Evolutionary conservation across 2,888 invertebrate genomes (phyloP).

Genomic region (Priocnemis perturbator): DNA sequence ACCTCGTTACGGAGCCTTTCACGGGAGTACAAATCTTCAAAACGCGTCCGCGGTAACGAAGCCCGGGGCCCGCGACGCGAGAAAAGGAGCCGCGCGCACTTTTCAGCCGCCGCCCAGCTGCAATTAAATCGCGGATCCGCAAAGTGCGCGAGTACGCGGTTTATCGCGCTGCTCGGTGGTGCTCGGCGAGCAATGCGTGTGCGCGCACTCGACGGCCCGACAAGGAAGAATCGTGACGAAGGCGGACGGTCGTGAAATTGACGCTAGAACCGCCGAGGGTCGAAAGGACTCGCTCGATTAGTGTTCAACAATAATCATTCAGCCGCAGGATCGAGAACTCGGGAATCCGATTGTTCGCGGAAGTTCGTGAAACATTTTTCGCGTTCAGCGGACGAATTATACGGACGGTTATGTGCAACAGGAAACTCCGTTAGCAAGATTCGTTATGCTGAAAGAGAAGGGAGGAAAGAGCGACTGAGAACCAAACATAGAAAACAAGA

Average conservation of each 20-base stretch:
- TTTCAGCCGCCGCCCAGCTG: constrained; percentile 1
- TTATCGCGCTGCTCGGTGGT: constrained; percentile 4
- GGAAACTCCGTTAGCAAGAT: no score
- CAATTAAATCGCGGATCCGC: constrained; percentile 10
- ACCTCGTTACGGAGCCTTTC: constrained; percentile 2
- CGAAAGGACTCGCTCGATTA: no score
- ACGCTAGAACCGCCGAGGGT: no score
- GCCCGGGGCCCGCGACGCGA: constrained; percentile 10
- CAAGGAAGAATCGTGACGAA: background rate
- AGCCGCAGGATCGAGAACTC: no score
- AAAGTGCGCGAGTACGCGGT: background rate
- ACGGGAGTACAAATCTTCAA: constrained; percentile 8
- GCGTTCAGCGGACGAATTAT: no score
- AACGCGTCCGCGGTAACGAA: constrained; percentile 13
- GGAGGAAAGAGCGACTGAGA: background rate
- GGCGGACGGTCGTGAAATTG: no score
- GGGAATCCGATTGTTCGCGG: no score
- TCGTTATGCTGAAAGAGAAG: no score
- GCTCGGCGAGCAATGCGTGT: constrained; percentile 3
- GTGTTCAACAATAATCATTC: no score
- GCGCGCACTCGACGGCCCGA: constrained; percentile 2
- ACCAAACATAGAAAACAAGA: no score
- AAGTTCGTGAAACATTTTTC: no score
- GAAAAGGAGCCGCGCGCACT: constrained; percentile 9
- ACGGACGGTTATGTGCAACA: no score